These are phyloP conservation scores for Cosmia trapezina DNA, from an alignment of 2,888 invertebrate genomes.

Conservation along the genomic window DNA sequence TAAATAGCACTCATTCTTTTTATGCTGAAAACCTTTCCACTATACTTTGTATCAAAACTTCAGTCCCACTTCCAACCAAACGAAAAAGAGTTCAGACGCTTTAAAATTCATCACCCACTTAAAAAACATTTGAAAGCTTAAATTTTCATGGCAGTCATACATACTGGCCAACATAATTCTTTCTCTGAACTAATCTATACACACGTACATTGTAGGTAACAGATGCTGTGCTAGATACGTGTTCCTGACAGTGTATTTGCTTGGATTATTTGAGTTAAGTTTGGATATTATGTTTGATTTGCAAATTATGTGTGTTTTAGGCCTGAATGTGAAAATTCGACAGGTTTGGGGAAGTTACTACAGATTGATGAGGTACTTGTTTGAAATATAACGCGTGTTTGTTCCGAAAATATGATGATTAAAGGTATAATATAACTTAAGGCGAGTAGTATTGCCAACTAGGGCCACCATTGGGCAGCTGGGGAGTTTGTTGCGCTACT, in stretches of 20 bases:
- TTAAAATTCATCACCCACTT: constrained; percentile 65
- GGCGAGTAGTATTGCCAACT: too few relatives aligned
- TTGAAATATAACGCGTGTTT: background rate
- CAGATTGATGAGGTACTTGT: background rate
- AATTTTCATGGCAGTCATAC: constrained; percentile 58
- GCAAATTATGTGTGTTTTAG: constrained; percentile 13
- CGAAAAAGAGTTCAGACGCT: constrained; percentile 27
- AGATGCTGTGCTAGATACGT: constrained; percentile 54
- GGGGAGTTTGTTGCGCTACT: too few relatives aligned
- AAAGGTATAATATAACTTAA: too few relatives aligned
- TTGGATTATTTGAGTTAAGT: constrained; percentile 39
- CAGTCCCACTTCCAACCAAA: constrained; percentile 1
- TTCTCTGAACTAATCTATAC: constrained; percentile 70
- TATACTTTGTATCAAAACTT: background rate
- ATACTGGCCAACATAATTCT: constrained; percentile 65
- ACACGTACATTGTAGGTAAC: constrained; percentile 69
- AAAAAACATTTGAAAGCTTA: constrained; percentile 61
- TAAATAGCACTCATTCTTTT: background rate
- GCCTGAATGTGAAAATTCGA: background rate
- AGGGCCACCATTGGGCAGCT: too few relatives aligned
- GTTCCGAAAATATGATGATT: constrained; percentile 7
- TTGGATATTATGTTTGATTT: constrained; percentile 25
- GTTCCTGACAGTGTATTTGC: constrained; percentile 34
- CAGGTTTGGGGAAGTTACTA: background rate
- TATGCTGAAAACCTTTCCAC: background rate